Percentiles rank a stretch among this genome's conserved stretches.
Conservation (phyloP, 2,888 invertebrate genomes). For the Cryptus armator region DNA sequence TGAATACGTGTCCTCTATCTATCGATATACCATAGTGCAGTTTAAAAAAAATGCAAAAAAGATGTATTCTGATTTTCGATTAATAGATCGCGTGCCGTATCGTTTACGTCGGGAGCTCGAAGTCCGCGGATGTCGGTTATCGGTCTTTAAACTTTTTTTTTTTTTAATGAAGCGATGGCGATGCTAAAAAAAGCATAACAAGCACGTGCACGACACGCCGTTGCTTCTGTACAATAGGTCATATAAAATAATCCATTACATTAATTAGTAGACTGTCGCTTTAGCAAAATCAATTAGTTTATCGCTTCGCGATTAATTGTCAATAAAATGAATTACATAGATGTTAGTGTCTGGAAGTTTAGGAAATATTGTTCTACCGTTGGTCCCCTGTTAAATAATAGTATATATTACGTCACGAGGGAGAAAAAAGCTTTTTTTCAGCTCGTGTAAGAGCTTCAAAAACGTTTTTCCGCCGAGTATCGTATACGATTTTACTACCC, state of each 20-base stretch:
- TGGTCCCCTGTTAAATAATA: background rate
- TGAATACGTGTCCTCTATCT: too few relatives aligned
- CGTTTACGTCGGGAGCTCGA: too few relatives aligned
- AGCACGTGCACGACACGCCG: slow-evolving; percentile 17
- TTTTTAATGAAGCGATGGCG: background rate
- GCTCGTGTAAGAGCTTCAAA: too few relatives aligned
- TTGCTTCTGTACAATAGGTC: background rate
- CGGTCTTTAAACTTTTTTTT: background rate
- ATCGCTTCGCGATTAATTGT: background rate
- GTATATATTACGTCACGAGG: too few relatives aligned
- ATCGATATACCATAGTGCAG: too few relatives aligned
- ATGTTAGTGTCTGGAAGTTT: background rate
- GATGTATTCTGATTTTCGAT: too few relatives aligned
- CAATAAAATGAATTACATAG: background rate
- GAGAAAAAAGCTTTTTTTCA: too few relatives aligned
- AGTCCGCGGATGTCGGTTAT: background rate
- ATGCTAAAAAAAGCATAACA: background rate
- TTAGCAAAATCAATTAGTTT: background rate
- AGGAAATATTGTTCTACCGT: background rate
- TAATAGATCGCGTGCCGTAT: too few relatives aligned
- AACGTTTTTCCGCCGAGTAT: too few relatives aligned
- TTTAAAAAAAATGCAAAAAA: too few relatives aligned
- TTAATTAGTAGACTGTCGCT: background rate
- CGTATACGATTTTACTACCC: too few relatives aligned
- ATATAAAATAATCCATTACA: background rate